Conservation (phyloP, 2,888 invertebrate species). For the Amphipyra berbera region DNA sequence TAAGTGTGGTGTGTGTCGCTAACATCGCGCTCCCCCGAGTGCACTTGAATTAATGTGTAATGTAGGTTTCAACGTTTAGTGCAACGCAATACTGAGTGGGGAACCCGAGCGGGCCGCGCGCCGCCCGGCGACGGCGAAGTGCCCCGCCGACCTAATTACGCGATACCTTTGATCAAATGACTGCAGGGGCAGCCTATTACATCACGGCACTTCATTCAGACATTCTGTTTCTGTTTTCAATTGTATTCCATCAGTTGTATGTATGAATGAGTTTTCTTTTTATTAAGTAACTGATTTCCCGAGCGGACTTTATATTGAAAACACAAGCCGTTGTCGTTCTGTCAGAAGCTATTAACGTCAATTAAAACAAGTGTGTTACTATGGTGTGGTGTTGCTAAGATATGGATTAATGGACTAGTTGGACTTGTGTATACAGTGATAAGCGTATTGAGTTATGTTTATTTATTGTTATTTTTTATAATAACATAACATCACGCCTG, state of each 20-base stretch:
- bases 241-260: slow-evolving; percentile 7
- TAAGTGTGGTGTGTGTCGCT: background rate
- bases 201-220: slow-evolving; percentile 16
- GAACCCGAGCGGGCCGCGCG: too few species aligned
- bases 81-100: background rate
- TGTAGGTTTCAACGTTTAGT: slow-evolving; percentile 1
- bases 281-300: slow-evolving; percentile 5
- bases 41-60: slow-evolving; percentile 11
- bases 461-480: too few species aligned
- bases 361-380: background rate
- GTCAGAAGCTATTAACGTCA: background rate
- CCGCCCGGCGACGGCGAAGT: background rate
- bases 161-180: slow-evolving; percentile 34
- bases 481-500: too few species aligned
- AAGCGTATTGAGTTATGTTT: too few species aligned
- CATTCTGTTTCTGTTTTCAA: slow-evolving; percentile 18
- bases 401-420: background rate
- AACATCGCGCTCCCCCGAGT: slow-evolving; percentile 11
- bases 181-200: slow-evolving; percentile 24
- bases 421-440: too few species aligned
- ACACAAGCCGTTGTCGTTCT: background rate
- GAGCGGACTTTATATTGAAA: slow-evolving; percentile 2
- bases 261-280: slow-evolving; percentile 7
- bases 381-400: background rate
- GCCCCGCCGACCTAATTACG: slow-evolving; percentile 36